phyloP scores from a whole-genome alignment of 2,113 vertebrate species.

The human region GRCh38 chr12:116240001-116240500 shows the following conservation, averaged over 20 bases:
- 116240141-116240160: too few species aligned
- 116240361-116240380: too few species aligned
- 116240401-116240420: conserved; percentile 10
- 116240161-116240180: too few species aligned
- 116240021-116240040: neutral
- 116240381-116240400: neutral
- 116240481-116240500: conserved; percentile 7
- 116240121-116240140: neutral
- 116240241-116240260: too few species aligned
- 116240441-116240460: conserved; percentile 27
- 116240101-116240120: neutral
- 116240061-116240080: neutral
- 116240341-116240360: too few species aligned
- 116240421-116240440: conserved; percentile 16
- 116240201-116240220: too few species aligned
- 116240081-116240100: neutral
- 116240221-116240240: too few species aligned
- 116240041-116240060: neutral
- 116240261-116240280: too few species aligned
- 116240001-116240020: neutral
- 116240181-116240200: too few species aligned
- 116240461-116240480: conserved; percentile 6
- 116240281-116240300: too few species aligned
- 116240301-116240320: too few species aligned
- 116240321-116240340: too few species aligned